A percentile compares a stretch with the other conserved stretches of the same genome.
phyloP scores from a whole-genome alignment of 2,888 invertebrate genomes.

The Hermodice carunculata region DNA sequence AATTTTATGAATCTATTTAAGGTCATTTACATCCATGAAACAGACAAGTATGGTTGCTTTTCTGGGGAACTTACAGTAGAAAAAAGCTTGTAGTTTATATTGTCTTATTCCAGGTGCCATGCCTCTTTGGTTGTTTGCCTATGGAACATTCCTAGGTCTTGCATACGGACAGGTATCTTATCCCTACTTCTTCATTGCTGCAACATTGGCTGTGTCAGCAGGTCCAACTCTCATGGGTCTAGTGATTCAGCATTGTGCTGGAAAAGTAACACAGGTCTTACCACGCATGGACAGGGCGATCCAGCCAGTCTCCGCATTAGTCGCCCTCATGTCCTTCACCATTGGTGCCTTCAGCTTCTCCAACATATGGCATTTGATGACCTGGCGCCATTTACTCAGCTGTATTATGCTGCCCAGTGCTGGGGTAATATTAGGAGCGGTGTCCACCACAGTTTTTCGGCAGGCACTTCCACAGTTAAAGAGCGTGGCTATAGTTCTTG shows the following conservation, averaged over 20 bases:
- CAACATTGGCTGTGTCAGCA: conserved; percentile 13
- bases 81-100: no score
- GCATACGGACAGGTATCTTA: conserved; percentile 26
- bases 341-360: conserved; percentile 18
- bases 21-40: no score
- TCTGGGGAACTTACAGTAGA: no score
- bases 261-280: background rate
- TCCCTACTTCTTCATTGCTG: conserved; percentile 28
- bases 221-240: conserved; percentile 16
- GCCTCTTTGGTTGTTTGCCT: conserved; percentile 31
- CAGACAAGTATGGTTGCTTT: no score
- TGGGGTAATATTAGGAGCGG: conserved; percentile 10
- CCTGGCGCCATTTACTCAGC: conserved; percentile 17
- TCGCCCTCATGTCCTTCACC: conserved; percentile 21
- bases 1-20: no score
- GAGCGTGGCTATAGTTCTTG: conserved; percentile 20
- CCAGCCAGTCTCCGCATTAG: conserved; percentile 24
- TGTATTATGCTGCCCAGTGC: conserved; percentile 12
- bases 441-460: conserved; percentile 2
- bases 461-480: conserved; percentile 21
- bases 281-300: conserved; percentile 26
- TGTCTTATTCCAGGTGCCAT: conserved; percentile 15
- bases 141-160: conserved; percentile 25
- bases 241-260: conserved; percentile 15
- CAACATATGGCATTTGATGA: conserved; percentile 13